These are phyloP conservation scores for Sphaerophoria taeniata DNA, from an alignment of 2,888 invertebrate species.

Conservation along the genomic window DNA sequence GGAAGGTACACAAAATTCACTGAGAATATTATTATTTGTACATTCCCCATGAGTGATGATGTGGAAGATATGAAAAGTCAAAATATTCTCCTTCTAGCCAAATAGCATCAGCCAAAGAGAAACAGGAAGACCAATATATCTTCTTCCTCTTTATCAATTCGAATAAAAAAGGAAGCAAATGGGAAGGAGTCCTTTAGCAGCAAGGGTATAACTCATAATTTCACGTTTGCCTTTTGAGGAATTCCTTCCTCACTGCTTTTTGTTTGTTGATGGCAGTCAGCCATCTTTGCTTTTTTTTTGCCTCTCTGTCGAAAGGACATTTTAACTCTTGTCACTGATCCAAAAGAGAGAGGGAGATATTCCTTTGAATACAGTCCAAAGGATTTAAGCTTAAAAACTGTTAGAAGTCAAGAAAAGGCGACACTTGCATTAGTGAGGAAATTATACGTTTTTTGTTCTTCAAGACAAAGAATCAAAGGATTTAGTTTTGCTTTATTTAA, in stretches of 20 bases:
- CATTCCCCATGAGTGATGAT: conserved; percentile 60
- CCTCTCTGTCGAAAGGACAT: conserved; percentile 19
- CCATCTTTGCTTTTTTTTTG: conserved; percentile 37
- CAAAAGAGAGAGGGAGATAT: conserved; percentile 20
- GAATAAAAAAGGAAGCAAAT: conserved; percentile 29
- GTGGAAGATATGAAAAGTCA: conserved; percentile 70
- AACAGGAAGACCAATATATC: background rate
- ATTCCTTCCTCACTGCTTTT: background rate
- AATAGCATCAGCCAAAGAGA: background rate
- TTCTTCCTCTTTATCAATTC: conserved; percentile 7
- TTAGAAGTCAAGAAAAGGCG: conserved; percentile 37
- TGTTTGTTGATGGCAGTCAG: conserved; percentile 51
- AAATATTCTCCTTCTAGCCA: conserved; percentile 27
- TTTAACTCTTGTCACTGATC: conserved; percentile 63
- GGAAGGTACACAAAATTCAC: too few relatives aligned
- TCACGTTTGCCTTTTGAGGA: conserved; percentile 25
- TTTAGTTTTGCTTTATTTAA: conserved; percentile 19
- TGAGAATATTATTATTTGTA: too few relatives aligned
- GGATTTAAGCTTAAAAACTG: background rate
- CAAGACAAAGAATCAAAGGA: conserved; percentile 59
- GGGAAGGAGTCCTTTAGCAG: conserved; percentile 36
- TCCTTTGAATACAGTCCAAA: background rate
- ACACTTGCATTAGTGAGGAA: conserved; percentile 48
- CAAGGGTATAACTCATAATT: conserved; percentile 55
- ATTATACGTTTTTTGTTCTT: conserved; percentile 20